A percentile compares a stretch with the other conserved stretches of the same genome.
phyloP scores from a whole-genome alignment of 53 echinoderm and acorn worm species.

The Actinopyga echinites region DNA sequence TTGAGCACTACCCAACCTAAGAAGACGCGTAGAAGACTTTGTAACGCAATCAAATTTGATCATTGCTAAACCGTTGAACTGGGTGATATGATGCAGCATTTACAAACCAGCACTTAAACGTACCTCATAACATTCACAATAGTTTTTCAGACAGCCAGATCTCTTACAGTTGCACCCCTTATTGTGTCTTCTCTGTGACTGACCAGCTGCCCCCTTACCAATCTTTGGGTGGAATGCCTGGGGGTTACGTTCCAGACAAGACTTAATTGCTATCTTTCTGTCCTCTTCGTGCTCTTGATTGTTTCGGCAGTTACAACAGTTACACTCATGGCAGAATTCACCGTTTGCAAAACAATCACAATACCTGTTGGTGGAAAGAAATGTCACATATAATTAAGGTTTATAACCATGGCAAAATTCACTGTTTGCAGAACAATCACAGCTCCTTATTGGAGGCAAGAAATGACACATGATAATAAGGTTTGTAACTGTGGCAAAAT shows the following conservation, averaged over 20 bases:
- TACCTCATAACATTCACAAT: constrained; percentile 99
- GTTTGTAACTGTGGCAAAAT: constrained; percentile 52
- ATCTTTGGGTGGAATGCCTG: constrained; percentile 97
- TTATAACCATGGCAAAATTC: constrained; percentile 67
- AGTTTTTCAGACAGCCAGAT: constrained; percentile 97
- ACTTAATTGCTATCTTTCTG: constrained; percentile 79
- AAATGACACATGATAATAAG: too few species aligned
- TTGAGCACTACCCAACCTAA: too few species aligned
- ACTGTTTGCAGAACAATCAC: constrained; percentile 98
- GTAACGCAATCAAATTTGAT: too few species aligned
- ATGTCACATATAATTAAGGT: too few species aligned
- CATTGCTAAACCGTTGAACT: too few species aligned
- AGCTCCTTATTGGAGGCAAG: constrained; percentile 61
- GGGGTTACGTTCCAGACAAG: constrained; percentile 92
- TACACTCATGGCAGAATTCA: constrained; percentile 96
- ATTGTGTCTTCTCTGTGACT: constrained; percentile 82
- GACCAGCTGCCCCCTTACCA: constrained; percentile 79
- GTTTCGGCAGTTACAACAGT: constrained; percentile 91
- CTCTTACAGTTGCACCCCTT: constrained; percentile 98
- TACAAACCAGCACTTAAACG: background rate
- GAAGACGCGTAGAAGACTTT: too few species aligned
- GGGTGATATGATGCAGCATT: too few species aligned
- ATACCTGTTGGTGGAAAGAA: constrained; percentile 55
- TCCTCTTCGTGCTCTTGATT: constrained; percentile 91
- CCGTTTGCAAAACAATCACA: constrained; percentile 99